Base-by-base conservation (phyloP, 2,888 invertebrate genomes). In the Archips xylosteana region DNA sequence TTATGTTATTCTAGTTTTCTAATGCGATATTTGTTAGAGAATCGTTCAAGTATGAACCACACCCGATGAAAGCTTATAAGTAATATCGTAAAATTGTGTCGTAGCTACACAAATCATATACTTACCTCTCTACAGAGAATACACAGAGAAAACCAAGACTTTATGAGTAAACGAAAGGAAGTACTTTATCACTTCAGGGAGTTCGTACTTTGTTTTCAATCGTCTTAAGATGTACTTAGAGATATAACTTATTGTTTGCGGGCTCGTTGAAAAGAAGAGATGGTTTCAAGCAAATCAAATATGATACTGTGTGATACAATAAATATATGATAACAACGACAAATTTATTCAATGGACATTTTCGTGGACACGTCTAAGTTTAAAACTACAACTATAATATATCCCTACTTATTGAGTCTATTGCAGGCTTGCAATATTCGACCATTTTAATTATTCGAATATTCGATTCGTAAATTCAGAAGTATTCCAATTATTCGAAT, bases 11-110 rank as follows among this genome's bases (percentile, higher is more conserved):
- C 15, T 3, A 54, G 54, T 54, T 54, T 54, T 23, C 23, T 23
- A 23, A 10, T 49, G n/a, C 34, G 62, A 42, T 32, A 62, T 62
- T 62, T 45, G 12, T 12, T 32, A 32, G 5, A 23, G 45, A 12
- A 57, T 45, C 47, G 57, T 63, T 68, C 36, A 54, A 62, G 54
- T 45, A 32, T 54, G 49, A 68, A 63, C 72, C 72, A 72, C 72
- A 13, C 67, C 72, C 62, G 34, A 68, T 68, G 65, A 60, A 71
- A 59, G 63, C 64, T 57, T 64, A 61, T 71, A 61, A 61, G 66
- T 71, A 61, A 61, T 66, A 66, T 54, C 61, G 54, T 67, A 62
- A 54, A 71, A 60, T 65, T 71, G 71, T 71, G 61, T 66, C 42
- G 51, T 71, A 54, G 54, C 57, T 63, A 64, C 12, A 59, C 47